phyloP scores from a whole-genome alignment of 2,888 invertebrate genomes.

The Drosophila fungiperda region DNA sequence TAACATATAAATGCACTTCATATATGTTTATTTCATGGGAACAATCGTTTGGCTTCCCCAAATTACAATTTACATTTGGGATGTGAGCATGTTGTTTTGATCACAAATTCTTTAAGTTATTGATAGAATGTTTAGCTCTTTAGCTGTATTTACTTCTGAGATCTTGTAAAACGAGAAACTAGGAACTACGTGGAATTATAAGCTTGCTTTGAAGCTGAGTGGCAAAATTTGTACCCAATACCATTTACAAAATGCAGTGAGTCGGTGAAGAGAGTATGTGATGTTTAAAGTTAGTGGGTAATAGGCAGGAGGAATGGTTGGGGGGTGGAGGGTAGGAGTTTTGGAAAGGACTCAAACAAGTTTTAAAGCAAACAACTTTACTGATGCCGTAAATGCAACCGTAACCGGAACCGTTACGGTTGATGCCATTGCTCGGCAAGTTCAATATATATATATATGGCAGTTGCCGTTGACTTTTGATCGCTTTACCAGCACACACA shows the following conservation, averaged over 20 bases:
- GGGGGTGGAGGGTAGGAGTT: background rate
- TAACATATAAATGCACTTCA: background rate
- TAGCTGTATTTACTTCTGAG: background rate
- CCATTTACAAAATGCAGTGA: constrained; percentile 57
- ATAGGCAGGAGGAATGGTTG: background rate
- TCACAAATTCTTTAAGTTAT: background rate
- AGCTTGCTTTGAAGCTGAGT: constrained; percentile 38
- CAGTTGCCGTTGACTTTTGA: constrained; percentile 77
- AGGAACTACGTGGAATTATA: constrained; percentile 24
- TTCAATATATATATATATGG: constrained; percentile 56
- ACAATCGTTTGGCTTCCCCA: background rate
- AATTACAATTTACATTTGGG: background rate
- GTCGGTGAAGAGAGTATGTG: constrained; percentile 13
- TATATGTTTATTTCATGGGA: background rate
- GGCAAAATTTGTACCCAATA: constrained; percentile 62
- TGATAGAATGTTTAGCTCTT: background rate
- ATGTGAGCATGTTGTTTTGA: no score
- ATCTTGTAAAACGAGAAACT: background rate
- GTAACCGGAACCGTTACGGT: constrained; percentile 68
- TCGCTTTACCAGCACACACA: constrained; percentile 51
- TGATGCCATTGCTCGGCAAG: constrained; percentile 52
- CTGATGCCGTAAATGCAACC: constrained; percentile 62
- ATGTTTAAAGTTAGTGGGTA: background rate
- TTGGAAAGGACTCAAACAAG: constrained; percentile 42
- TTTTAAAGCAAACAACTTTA: constrained; percentile 67